phyloP scores from a whole-genome alignment of 2,113 vertebrate genomes.

The Neogale vison region DNA sequence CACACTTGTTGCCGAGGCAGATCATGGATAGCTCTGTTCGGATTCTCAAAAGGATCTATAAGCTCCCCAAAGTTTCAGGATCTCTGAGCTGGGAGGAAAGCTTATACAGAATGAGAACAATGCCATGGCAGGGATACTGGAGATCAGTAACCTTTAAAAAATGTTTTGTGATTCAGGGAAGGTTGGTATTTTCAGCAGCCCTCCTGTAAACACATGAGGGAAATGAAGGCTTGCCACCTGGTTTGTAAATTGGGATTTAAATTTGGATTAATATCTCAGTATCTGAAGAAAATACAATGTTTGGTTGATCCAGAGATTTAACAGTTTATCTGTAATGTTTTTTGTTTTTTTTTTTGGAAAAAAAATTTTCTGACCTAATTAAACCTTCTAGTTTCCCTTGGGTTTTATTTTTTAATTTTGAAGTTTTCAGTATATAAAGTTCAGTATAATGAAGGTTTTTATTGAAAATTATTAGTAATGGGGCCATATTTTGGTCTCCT shows the following conservation, averaged over 20 bases:
- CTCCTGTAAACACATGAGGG: background rate
- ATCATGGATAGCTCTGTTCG: background rate
- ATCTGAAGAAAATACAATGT: background rate
- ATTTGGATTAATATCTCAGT: background rate
- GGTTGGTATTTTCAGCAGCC: background rate
- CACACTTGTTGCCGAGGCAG: background rate
- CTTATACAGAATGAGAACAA: background rate
- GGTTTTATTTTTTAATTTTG: constrained; percentile 57
- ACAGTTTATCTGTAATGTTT: background rate
- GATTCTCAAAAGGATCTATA: background rate
- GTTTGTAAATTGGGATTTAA: background rate
- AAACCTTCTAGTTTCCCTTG: constrained; percentile 24
- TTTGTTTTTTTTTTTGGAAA: background rate
- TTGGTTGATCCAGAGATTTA: background rate
- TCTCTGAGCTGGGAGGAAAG: background rate
- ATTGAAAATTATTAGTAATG: background rate
- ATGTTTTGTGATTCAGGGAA: background rate
- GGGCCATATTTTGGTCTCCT: background rate
- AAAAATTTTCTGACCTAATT: constrained; percentile 58
- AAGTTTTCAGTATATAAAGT: background rate
- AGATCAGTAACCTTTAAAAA: background rate
- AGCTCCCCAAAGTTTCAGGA: background rate
- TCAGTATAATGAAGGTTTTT: constrained; percentile 26
- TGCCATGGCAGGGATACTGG: fast-evolving
- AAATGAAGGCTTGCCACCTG: background rate